Evolutionary conservation across 2,113 vertebrate genomes (phyloP), one percentile per base, ranked within the genome.

Genomic region (Nibea albiflora): DNA sequence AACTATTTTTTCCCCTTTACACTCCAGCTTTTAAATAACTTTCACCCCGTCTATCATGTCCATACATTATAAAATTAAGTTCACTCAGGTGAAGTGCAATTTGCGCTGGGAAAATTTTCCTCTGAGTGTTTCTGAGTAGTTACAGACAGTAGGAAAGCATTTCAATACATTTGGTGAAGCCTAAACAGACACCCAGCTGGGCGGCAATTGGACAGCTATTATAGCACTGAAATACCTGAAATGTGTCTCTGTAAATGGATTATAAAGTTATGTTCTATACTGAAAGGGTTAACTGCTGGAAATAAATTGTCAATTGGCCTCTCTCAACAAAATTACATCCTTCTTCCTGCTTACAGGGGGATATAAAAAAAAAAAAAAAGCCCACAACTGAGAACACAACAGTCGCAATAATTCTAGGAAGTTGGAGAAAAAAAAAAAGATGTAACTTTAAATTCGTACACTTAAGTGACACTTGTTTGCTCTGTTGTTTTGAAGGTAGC

Each of bases 121-220:
- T 79, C 58, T 81, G 85, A 91, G 81, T 91, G 86, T 88, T 86
- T 79, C 83, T 78, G 80, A 81, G 92, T 92, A 90, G 92, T 94
- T 95, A 91, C 80, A 88, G 89, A 78, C 74, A 74, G 87, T 87
- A 74, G 85, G 77, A 92, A 88, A 75, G 83, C 85, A 88, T 93
- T 92, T 91, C 81, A 84, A 53, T 92, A 92, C 87, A 85, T 92
- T 94, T 84, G 75, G 76, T 80, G 88, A 73, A 80, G 86, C 80
- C 89, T n/a, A 94, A 93, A 94, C 88, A 92, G 92, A 94, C 90
- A 84, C 92, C 83, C 94, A 94, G 92, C 93, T 90, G 94, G 88
- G 88, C 63, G 90, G 92, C 93, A 95, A 94, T 96, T 95, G 92
- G 86, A 81, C 79, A 88, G 92, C 93, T 92, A 94, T 95, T 94